These are phyloP conservation scores for Ochropacha duplaris DNA, from an alignment of 2,888 invertebrate species.

Conservation along the genomic window DNA sequence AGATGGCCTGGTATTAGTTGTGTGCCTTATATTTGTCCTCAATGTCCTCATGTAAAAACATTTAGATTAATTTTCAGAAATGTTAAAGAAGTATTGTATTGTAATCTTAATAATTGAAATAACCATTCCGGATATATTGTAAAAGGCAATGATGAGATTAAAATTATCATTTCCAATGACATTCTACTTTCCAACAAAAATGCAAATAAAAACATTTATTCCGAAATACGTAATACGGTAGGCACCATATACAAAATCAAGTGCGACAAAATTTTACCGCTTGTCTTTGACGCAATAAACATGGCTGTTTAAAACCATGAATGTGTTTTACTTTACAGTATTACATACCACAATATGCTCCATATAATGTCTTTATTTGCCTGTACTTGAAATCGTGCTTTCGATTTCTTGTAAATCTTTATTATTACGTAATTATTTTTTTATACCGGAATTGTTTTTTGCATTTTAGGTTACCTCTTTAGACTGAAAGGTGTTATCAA, in stretches of 20 bases:
- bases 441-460: not conserved
- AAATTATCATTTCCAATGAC: not conserved
- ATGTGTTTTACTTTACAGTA: not conserved
- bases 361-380: not conserved
- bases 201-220: not conserved
- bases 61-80: too few species aligned
- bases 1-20: too few species aligned
- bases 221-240: not conserved
- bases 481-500: not conserved
- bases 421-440: not conserved
- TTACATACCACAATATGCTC: not conserved
- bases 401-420: not conserved
- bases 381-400: not conserved
- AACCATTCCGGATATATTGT: not conserved
- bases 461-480: not conserved
- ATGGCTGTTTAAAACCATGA: not conserved
- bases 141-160: not conserved
- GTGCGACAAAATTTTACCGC: not conserved
- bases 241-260: not conserved
- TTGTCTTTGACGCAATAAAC: conserved; percentile 1
- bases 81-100: too few species aligned
- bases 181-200: not conserved
- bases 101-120: too few species aligned
- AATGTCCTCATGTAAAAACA: too few species aligned
- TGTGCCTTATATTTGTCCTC: too few species aligned